Base-by-base conservation (phyloP, 2,888 invertebrate species). In the Xylota segnis region DNA sequence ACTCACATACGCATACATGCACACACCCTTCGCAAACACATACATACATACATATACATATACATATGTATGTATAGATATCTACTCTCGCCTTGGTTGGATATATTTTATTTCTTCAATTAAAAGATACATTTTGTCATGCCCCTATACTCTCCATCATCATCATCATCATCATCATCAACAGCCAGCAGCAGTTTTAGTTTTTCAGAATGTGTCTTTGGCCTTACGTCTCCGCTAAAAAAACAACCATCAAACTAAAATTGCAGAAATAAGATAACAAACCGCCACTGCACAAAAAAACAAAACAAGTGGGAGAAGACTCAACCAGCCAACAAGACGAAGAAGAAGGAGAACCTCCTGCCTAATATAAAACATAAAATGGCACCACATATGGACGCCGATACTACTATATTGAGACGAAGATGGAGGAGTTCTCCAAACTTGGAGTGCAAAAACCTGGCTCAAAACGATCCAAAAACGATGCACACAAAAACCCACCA, bases 361-460 rank as follows among this genome's bases (percentile, higher is more conserved):
- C 84, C 84, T 82, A 76, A 82, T 86, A 86, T 86, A 77, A 86
- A 82, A 72, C 81, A 86, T 86, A 76, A 86, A 82, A 84, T 84
- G 84, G 84, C 86, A 86, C 72, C 82, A 86, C 81, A 82, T 72
- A 86, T 82, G 86, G 71, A 82, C 72, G 83, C 72, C 66, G 54
- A 68, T 74, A 74, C 79, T 74, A 74, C 79, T 61, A 74, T 75
- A 75, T 81, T 75, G 75, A 75, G 84, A 84, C 81, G 84, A 84
- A 84, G 84, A 84, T 81, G 81, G 75, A 84, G 84, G 84, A 84
- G 84, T 76, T 81, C 81, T 75, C 84, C 75, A 81, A 84, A 84
- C 84, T 84, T 81, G 84, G 83, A 75, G 83, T 84, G 79, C 79
- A 84, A 83, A 72, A 78, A 72, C 78, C 72, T 72, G 65, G 66